Percentiles rank a stretch among this genome's conserved stretches.
These are phyloP conservation scores for Hymenopus coronatus DNA, from an alignment of 2,888 invertebrate genomes.

Conservation along the genomic window DNA sequence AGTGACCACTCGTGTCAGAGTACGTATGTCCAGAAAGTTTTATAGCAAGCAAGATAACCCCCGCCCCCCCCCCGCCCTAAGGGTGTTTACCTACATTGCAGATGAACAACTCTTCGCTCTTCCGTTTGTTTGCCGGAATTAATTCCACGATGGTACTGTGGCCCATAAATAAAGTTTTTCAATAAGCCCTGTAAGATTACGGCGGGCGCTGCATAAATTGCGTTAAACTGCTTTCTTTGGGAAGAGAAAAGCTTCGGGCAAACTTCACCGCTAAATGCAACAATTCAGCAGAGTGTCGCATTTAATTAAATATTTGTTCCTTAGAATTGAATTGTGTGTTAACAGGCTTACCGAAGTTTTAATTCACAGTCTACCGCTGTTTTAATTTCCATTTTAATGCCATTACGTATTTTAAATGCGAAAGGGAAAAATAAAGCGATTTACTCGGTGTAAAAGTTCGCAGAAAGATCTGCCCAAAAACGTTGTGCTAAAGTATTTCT, in stretches of 20 bases:
- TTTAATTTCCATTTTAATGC: background rate
- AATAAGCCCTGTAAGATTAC: background rate
- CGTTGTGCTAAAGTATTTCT: too few relatives aligned
- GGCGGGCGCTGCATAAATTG: background rate
- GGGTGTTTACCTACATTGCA: background rate
- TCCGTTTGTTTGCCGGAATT: background rate
- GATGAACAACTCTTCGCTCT: background rate
- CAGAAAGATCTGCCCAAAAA: background rate
- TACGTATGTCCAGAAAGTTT: too few relatives aligned
- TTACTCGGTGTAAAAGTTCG: background rate
- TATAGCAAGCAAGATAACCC: too few relatives aligned
- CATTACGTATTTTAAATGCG: background rate
- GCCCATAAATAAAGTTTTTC: background rate
- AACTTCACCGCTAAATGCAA: background rate
- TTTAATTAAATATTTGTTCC: constrained; percentile 10
- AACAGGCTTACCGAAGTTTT: background rate
- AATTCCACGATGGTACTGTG: background rate
- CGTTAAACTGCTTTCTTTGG: background rate
- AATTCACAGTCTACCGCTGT: background rate
- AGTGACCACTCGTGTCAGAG: too few relatives aligned
- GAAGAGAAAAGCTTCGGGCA: background rate
- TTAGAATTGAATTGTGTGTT: background rate
- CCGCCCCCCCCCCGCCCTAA: too few relatives aligned
- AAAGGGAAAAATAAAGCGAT: background rate
- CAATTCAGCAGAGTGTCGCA: background rate